A percentile compares a stretch with the other conserved stretches of the same genome.
phyloP scores from a whole-genome alignment of 1,140 invertebrate species.

The Colletes latitarsis region DNA sequence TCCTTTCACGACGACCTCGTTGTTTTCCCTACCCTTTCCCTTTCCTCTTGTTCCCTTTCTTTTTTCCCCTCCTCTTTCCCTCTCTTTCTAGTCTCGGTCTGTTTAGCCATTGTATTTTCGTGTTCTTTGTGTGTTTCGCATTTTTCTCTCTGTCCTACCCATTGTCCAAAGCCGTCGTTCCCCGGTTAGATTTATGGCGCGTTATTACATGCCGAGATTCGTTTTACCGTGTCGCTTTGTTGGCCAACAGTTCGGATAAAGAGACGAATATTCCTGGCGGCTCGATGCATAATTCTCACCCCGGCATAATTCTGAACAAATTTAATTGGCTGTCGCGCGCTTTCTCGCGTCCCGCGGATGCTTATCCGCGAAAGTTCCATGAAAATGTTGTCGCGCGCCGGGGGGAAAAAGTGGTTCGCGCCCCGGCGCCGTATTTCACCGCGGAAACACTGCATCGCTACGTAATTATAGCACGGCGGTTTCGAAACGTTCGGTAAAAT shows the following conservation, averaged over 20 bases:
- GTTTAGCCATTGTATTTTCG: constrained; percentile 33
- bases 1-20: constrained; percentile 27
- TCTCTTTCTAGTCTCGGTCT: neutral
- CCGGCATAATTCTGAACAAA: constrained; percentile 23
- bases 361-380: constrained; percentile 25
- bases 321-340: constrained; percentile 46
- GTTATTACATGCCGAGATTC: constrained; percentile 49
- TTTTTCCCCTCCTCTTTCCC: neutral
- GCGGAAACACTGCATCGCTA: neutral
- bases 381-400: neutral
- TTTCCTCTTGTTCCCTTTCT: too few relatives aligned
- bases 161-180: constrained; percentile 24
- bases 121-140: constrained; percentile 35
- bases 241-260: constrained; percentile 40
- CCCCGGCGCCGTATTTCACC: neutral
- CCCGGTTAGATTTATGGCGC: constrained; percentile 41
- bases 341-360: constrained; percentile 16
- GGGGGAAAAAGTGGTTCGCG: neutral
- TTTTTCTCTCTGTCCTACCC: constrained; percentile 39
- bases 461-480: neutral
- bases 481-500: neutral
- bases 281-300: constrained; percentile 41
- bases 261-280: constrained; percentile 36
- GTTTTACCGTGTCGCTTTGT: constrained; percentile 47
- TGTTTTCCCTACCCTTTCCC: constrained; percentile 1